These are phyloP conservation scores for Silurus glanis DNA, from an alignment of 2,113 vertebrate genomes.

Conservation along the genomic window DNA sequence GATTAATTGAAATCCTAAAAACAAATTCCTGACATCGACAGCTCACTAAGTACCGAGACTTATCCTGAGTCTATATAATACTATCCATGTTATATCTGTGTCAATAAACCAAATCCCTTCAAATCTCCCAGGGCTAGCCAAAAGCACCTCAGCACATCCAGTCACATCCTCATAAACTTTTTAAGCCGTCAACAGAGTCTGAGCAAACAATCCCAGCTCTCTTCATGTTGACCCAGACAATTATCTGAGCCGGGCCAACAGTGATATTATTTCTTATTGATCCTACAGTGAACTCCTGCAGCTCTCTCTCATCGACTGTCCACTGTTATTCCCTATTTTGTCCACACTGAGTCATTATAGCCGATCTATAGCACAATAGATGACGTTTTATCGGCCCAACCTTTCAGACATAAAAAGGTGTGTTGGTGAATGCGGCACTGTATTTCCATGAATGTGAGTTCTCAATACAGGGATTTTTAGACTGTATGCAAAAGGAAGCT, in stretches of 20 bases:
- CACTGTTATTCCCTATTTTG: neutral
- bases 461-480: neutral
- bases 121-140: conserved; percentile 36
- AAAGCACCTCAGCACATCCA: conserved; percentile 43
- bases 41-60: conserved; percentile 1
- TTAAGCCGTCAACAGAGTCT: conserved; percentile 47
- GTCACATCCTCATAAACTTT: conserved; percentile 48
- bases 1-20: neutral
- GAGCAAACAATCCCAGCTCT: conserved; percentile 41
- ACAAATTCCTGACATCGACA: neutral
- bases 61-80: conserved; percentile 22
- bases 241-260: conserved; percentile 41
- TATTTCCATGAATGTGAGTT: neutral
- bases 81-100: conserved; percentile 46
- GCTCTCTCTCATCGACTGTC: conserved; percentile 26
- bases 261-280: conserved; percentile 39
- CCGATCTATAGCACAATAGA: neutral
- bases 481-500: neutral
- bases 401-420: neutral
- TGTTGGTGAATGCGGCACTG: neutral
- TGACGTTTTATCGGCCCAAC: neutral
- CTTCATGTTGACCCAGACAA: conserved; percentile 43
- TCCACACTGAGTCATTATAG: conserved; percentile 8
- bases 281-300: conserved; percentile 25
- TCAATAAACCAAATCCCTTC: conserved; percentile 54